Evolutionary conservation across 2,797 vertebrate genomes (phyloP), one percentile per base, ranked within the genome.

Genomic region (Liparis tanakae): DNA sequence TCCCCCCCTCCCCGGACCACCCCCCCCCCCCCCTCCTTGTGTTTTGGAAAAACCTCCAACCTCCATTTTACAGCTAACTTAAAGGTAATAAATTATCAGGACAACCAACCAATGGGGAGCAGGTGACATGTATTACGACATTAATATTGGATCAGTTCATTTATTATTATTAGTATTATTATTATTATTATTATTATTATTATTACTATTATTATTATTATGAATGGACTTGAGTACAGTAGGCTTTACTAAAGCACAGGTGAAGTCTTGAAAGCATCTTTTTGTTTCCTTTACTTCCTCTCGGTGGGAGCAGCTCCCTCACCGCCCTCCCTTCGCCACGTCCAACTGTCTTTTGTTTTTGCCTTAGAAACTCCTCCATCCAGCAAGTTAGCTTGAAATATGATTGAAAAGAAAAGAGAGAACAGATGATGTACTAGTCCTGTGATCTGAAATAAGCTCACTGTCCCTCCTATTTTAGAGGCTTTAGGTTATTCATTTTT

Each of bases 281-380:
- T 68, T 81, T 77, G 56, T 77, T 81, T 63, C 7, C 36, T 59
- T 33, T 22, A 8, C 33, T 51, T 73, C 37, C 20, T 57, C 55
- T 56, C n/a, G 18, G 20, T 57, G 70, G 70, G 59, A 57, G 65
- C 57, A 25, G 62, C 67, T 70, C 48, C 36, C 64, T 56, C 55
- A 10, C 39, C 68, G 37, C 80, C 74, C 85, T 71, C 83, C 87
- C 30, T 25, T 37, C n/a, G 72, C 36, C 65, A 56, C 70, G 71
- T 82, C 87, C 85, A 82, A 84, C 85, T 82, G 83, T 80, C 65
- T 80, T 71, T 62, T 79, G 72, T 69, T 73, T 79, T 39, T 22
- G 50, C 46, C 69, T 79, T 54, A 53, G 76, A 81, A 80, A 56
- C 10, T 66, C 34, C 37, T 36, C 66, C 74, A 79, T 62, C 66